phyloP scores from a whole-genome alignment of 1,140 invertebrate genomes.

The Plutomurus gul region DNA sequence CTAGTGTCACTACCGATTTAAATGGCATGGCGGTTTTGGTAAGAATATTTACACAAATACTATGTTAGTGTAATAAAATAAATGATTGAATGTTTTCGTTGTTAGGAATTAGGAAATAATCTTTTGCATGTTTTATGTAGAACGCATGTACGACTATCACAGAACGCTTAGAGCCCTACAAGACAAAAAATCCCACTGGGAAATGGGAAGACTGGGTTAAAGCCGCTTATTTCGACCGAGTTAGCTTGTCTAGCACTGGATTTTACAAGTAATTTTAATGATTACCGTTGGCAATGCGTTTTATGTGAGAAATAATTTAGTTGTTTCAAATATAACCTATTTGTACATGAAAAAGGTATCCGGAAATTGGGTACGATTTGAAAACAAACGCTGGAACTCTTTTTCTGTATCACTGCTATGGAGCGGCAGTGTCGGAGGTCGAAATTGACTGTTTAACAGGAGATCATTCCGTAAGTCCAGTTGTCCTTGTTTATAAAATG shows the following conservation, averaged over 20 bases:
- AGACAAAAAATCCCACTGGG: conserved; percentile 77
- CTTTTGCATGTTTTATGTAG: conserved; percentile 58
- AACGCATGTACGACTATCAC: conserved; percentile 80
- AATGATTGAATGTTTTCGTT: no score
- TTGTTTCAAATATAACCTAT: background rate
- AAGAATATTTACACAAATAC: conserved; percentile 54
- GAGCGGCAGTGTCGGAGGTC: conserved; percentile 77
- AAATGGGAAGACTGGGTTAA: conserved; percentile 91
- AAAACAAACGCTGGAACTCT: conserved; percentile 71
- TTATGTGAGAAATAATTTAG: background rate
- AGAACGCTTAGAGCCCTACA: conserved; percentile 76
- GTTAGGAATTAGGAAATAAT: no score
- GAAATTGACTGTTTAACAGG: conserved; percentile 87
- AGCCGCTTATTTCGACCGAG: conserved; percentile 76
- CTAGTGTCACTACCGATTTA: conserved; percentile 86
- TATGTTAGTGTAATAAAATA: background rate
- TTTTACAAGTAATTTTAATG: conserved; percentile 67
- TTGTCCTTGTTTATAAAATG: no score
- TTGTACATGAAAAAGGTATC: conserved; percentile 61
- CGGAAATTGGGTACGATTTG: conserved; percentile 75
- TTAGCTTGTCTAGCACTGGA: conserved; percentile 82
- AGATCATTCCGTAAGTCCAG: no score
- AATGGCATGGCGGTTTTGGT: conserved; percentile 92
- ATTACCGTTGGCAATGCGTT: background rate
- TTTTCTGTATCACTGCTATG: conserved; percentile 82